Conservation (phyloP, 2,797 vertebrate genomes). For the Sebastes hubbsi region DNA sequence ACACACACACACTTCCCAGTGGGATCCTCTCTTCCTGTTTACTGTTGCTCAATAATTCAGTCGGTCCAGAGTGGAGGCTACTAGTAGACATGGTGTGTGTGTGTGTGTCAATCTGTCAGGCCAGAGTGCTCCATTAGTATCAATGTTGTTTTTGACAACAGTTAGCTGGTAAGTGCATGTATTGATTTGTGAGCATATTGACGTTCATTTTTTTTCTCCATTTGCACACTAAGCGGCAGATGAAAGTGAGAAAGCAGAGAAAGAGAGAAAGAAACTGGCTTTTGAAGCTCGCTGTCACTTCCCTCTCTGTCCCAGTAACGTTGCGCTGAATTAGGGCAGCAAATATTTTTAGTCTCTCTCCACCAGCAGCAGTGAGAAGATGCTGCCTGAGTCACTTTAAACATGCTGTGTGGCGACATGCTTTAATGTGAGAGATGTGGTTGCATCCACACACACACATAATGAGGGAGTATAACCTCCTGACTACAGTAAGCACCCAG, state of each 20-base stretch:
- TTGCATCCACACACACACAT: neutral
- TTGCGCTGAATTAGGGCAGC: conserved; percentile 62
- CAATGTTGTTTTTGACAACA: conserved; percentile 61
- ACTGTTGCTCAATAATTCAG: conserved; percentile 75
- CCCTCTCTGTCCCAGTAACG: conserved; percentile 36
- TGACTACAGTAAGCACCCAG: conserved; percentile 25
- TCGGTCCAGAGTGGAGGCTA: conserved; percentile 57
- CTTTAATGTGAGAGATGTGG: neutral
- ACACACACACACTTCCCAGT: conserved; percentile 17
- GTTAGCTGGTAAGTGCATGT: conserved; percentile 73
- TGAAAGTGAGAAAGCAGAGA: conserved; percentile 23
- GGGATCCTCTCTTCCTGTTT: conserved; percentile 75
- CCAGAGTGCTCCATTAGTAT: conserved; percentile 76
- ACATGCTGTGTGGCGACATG: conserved; percentile 28
- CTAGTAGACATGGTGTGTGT: conserved; percentile 3
- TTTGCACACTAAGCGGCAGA: conserved; percentile 45
- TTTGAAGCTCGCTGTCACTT: conserved; percentile 18
- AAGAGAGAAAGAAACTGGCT: conserved; percentile 1
- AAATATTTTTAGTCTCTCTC: conserved; percentile 60
- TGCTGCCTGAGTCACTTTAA: conserved; percentile 14
- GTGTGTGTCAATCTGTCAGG: conserved; percentile 15
- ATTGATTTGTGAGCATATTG: conserved; percentile 73
- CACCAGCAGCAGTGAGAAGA: conserved; percentile 25
- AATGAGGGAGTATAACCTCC: neutral
- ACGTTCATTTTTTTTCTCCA: conserved; percentile 35